A percentile compares a stretch with the other conserved stretches of the same genome.
Evolutionary conservation across 1,140 invertebrate species (phyloP).

Genomic region (Pteromalus puparum): DNA sequence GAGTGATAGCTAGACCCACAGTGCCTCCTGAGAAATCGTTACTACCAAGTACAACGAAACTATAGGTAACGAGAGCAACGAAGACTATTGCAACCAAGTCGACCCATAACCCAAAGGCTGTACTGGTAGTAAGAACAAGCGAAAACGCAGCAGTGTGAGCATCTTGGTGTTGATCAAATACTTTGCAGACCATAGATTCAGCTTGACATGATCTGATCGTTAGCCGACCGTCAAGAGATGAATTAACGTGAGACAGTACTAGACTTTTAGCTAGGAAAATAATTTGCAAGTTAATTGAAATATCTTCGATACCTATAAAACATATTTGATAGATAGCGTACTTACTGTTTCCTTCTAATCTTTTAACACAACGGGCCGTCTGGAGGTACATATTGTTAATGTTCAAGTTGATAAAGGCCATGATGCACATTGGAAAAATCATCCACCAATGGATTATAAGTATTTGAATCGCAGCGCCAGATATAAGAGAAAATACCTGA

Average conservation of each 20-base stretch:
- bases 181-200: conserved; percentile 81
- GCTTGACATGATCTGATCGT: conserved; percentile 86
- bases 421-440: conserved; percentile 80
- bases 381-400: conserved; percentile 84
- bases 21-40: conserved; percentile 68
- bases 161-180: conserved; percentile 84
- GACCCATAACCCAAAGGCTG: conserved; percentile 88
- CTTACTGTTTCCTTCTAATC: conserved; percentile 88
- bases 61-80: conserved; percentile 82
- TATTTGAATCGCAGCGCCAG: conserved; percentile 81
- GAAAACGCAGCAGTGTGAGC: conserved; percentile 80
- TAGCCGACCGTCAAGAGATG: conserved; percentile 85
- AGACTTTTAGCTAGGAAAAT: conserved; percentile 79
- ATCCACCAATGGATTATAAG: conserved; percentile 86
- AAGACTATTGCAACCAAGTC: conserved; percentile 84
- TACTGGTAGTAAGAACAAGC: conserved; percentile 82
- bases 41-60: conserved; percentile 79
- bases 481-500: conserved; percentile 78
- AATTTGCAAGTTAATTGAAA: too few species aligned
- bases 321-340: conserved; percentile 20
- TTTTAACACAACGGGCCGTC: conserved; percentile 87
- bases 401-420: conserved; percentile 83
- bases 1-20: conserved; percentile 88
- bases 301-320: too few species aligned
- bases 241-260: conserved; percentile 86